phyloP scores from a whole-genome alignment of 2,113 vertebrate species.

The Fulmarus glacialis region DNA sequence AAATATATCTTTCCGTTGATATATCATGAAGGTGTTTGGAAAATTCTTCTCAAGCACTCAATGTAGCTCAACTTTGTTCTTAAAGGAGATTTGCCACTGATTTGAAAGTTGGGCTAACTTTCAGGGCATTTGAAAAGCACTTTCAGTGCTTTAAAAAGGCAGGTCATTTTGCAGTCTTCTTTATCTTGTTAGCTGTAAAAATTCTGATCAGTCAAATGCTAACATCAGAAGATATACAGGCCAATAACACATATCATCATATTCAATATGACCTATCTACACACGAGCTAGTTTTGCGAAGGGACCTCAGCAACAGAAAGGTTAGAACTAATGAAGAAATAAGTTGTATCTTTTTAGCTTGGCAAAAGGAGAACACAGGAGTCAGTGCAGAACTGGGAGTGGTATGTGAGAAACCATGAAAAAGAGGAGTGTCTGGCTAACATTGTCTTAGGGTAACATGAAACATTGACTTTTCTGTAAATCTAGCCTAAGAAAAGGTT shows the following conservation, averaged over 20 bases:
- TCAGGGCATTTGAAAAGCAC: background rate
- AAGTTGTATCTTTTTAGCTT: background rate
- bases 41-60: background rate
- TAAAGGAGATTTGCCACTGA: background rate
- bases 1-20: background rate
- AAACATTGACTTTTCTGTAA: background rate
- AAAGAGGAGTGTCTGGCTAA: background rate
- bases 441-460: background rate
- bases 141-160: background rate
- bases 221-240: background rate
- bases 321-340: background rate
- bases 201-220: background rate
- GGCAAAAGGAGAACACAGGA: background rate
- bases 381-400: background rate
- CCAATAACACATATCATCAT: background rate
- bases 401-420: background rate
- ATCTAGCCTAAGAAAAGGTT: background rate
- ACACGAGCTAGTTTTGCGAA: background rate
- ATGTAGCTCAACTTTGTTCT: background rate
- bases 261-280: background rate
- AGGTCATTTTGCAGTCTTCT: background rate
- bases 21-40: background rate
- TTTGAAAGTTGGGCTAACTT: background rate
- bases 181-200: background rate
- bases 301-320: background rate